Conservation (phyloP, 2,113 vertebrate genomes). For the Sminthopsis crassicaudata region DNA sequence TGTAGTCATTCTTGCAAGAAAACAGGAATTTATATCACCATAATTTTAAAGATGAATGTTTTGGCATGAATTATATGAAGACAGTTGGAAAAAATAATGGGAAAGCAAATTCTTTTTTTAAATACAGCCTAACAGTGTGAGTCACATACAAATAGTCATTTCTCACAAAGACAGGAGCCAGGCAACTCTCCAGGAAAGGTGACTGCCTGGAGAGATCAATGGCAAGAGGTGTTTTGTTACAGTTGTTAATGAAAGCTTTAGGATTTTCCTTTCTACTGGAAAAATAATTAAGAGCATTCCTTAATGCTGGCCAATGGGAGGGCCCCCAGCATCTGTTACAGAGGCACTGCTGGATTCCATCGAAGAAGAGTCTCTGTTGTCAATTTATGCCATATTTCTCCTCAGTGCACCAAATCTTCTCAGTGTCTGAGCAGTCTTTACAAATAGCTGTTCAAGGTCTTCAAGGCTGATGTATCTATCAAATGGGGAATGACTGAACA, state of each 20-base stretch:
- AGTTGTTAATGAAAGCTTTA: neutral
- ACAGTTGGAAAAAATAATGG: neutral
- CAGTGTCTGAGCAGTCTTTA: neutral
- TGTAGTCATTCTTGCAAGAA: neutral
- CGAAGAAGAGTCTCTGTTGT: neutral
- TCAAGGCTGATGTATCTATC: neutral
- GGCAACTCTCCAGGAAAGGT: neutral
- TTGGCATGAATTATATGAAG: neutral
- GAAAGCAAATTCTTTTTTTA: neutral
- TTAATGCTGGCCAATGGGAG: neutral
- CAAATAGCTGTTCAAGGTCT: neutral
- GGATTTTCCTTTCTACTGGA: neutral
- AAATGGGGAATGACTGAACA: neutral
- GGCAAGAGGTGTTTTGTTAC: neutral
- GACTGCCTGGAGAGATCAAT: neutral
- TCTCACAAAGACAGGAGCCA: neutral
- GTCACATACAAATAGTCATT: neutral
- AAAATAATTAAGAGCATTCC: neutral
- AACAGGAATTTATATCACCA: slow-evolving; percentile 10
- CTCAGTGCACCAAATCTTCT: neutral
- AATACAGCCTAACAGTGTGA: neutral
- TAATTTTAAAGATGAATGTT: neutral
- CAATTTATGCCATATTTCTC: neutral
- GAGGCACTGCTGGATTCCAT: neutral
- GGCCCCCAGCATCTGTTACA: neutral